Evolutionary conservation across 2,113 vertebrate genomes (phyloP), one percentile per base, ranked within the genome.

Genomic region (Turnix velox): DNA sequence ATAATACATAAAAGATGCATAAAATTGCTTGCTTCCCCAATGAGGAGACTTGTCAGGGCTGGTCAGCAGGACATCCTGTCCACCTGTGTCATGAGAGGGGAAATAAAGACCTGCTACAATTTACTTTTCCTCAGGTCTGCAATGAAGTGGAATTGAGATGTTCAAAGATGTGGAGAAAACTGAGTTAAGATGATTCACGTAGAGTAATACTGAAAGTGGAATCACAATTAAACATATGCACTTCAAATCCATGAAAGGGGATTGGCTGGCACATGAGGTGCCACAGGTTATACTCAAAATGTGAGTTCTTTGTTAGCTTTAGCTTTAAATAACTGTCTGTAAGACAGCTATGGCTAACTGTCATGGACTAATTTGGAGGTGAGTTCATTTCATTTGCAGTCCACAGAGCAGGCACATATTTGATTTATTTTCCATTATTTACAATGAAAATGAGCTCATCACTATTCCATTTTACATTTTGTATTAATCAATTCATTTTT

Each of bases 391-490:
- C 10, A 76, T 87, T 84, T 87, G 37, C 66, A 72, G 76, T 19
- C 81, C 69, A 66, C 75, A 89, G 62, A 82, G 31, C 40, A 92
- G 80, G 49, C 35, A 55, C 10, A 65, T 71, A 67, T 30, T 94
- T 57, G 77, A 72, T 89, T 68, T 66, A 62, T 93, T 91, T 92
- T 84, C 49, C 58, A 51, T 75, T 91, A 87, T 84, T 92, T 96
- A 92, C 77, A 75, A 76, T 82, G 86, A 80, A 96, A 96, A 93
- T 87, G 45, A 92, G 49, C 49, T 93, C 66, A 89, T 94, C 69
- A 40, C 58, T 61, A 94, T 95, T 95, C 86, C 66, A 35, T 94
- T 91, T 89, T 75, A 51, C 22, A 76, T 92, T 84, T 94, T 45
- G 14, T 58, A 76, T 91, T 94, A 79, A 87, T 92, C 61, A 91